A percentile compares a stretch with the other conserved stretches of the same genome.
phyloP scores from a whole-genome alignment of 2,797 vertebrate species.

The Octomys mimax region DNA sequence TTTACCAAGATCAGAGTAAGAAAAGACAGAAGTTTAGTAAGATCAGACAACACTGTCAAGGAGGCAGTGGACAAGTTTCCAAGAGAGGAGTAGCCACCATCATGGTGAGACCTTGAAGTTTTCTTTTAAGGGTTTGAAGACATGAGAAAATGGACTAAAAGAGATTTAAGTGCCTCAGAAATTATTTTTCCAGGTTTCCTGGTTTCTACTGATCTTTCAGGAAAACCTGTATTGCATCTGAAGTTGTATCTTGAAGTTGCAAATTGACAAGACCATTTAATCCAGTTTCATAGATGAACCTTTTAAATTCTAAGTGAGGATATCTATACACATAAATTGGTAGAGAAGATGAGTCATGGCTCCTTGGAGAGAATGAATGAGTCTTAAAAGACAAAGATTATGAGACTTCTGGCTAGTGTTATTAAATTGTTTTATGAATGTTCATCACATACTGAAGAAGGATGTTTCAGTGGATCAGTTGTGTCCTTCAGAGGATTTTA shows the following conservation, averaged over 20 bases:
- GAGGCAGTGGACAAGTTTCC: neutral
- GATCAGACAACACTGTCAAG: neutral
- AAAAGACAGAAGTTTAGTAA: neutral
- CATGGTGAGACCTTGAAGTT: neutral
- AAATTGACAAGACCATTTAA: neutral
- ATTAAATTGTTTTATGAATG: neutral
- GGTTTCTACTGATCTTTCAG: neutral
- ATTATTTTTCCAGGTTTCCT: neutral
- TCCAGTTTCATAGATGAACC: neutral
- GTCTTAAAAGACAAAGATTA: neutral
- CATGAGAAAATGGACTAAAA: neutral
- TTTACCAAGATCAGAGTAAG: neutral
- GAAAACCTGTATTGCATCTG: neutral
- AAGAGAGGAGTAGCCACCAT: neutral
- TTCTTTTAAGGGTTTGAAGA: neutral
- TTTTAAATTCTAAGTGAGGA: neutral
- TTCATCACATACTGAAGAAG: neutral
- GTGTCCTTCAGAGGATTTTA: neutral
- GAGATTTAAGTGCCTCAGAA: neutral
- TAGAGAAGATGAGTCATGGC: neutral
- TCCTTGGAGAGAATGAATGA: neutral
- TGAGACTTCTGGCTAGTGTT: neutral
- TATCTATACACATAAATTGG: neutral
- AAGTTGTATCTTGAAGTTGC: neutral
- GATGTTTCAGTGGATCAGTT: neutral